A percentile compares a stretch with the other conserved stretches of the same genome.
These are phyloP conservation scores for Amphiura filiformis DNA, from an alignment of 35 echinoderm and acorn worm genomes.

Conservation along the genomic window DNA sequence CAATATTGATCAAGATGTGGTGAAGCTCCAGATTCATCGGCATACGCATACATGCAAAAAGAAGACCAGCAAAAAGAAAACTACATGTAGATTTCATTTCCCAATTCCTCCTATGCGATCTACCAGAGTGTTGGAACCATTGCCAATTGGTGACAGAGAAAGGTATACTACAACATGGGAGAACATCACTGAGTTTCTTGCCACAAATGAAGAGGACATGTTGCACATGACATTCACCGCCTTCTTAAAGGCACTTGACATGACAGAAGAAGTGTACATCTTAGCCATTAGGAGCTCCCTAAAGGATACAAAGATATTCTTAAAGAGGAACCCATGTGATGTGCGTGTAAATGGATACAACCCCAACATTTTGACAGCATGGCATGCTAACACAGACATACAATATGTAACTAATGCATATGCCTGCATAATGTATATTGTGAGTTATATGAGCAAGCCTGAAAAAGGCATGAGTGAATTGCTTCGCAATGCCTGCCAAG, in stretches of 20 bases:
- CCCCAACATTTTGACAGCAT: slow-evolving; percentile 30
- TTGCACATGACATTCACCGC: slow-evolving; percentile 11
- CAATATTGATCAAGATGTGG: background rate
- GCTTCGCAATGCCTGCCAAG: slow-evolving; percentile 39
- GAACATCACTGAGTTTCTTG: background rate
- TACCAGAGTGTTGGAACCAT: background rate
- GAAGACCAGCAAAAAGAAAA: background rate
- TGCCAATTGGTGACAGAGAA: background rate
- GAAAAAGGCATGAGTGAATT: slow-evolving; percentile 66
- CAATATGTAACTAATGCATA: slow-evolving; percentile 57
- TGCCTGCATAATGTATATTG: slow-evolving; percentile 52
- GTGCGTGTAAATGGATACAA: slow-evolving; percentile 65
- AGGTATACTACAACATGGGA: background rate
- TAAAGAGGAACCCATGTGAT: slow-evolving; percentile 33
- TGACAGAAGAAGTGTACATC: slow-evolving; percentile 41
- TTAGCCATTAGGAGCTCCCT: slow-evolving; percentile 1
- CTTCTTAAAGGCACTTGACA: slow-evolving; percentile 17
- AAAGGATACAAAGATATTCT: slow-evolving; percentile 20
- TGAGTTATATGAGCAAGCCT: slow-evolving; percentile 74
- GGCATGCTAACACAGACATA: slow-evolving; percentile 77
- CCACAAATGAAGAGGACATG: background rate
- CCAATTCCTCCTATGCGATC: background rate
- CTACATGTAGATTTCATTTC: background rate
- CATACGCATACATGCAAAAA: background rate
- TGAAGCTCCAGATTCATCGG: background rate